Base-by-base conservation (phyloP, 64 coral and sea anemone genomes). In the Dendronephthya gigantea region DNA sequence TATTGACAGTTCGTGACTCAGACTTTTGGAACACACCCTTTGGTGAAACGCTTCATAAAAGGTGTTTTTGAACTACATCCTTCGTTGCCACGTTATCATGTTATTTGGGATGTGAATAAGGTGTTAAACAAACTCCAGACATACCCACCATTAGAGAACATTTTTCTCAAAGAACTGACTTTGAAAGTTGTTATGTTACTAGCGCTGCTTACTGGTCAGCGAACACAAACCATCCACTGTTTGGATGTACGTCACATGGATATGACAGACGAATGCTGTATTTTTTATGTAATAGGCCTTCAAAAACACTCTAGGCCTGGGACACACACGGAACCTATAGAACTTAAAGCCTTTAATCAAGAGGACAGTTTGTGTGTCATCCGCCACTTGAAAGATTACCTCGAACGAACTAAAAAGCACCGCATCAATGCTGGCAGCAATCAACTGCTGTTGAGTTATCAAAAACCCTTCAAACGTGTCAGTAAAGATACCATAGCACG, bases 31-130 rank as follows among this genome's bases (percentile, higher is more conserved):
- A 32, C 12, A 45, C 13, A 36, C 0, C 76, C 79, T 40, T 15
- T 38, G 5, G 48, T 58, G 28, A 76, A 76, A 40, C 83, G 62
- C n/a, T 83, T 50, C 41, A 19, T 89, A 32, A 89, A 89, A 37
- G 87, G 32, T 1, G 81, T 89, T 9, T 89, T 88, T 65, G 76
- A 89, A 36, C 14, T 17, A 45, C 13, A 36, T 0, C 76, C 79
- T 40, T 15, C 43, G 5, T 76, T 58, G 28, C 87, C 87, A 40
- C 83, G 62, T 28, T 89, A 89, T 50, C 28, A 22, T 4, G 27
- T 2, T 15, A 83, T 58, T 0, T 83, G 87, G 87, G 76, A 83
- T 45, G 58, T 83, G 16, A 13, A 28, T 8, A 32, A 65, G 7
- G 81, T 66, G 10, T 28, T 89, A 17, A 11, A 27, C 25, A 23